Percentiles rank a stretch among this genome's conserved stretches.
These are phyloP conservation scores for Tympanoctomys barrerae DNA, from an alignment of 2,797 vertebrate genomes.

Conservation along the genomic window DNA sequence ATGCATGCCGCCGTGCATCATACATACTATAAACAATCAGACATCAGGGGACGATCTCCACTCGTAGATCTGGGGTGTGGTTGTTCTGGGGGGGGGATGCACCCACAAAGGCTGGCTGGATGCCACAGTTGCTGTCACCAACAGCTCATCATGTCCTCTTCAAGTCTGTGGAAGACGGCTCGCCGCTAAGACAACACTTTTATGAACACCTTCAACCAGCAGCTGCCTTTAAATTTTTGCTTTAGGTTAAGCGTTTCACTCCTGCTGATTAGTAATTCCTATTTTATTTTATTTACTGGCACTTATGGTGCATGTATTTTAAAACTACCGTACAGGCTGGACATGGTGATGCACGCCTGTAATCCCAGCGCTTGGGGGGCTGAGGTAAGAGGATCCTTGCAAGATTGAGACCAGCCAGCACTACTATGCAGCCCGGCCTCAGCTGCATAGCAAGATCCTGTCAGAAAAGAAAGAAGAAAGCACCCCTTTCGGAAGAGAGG, in stretches of 20 bases:
- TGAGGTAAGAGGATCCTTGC: too few relatives aligned
- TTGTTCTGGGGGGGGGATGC: rapidly evolving
- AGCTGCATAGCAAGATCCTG: too few relatives aligned
- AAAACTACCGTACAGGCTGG: too few relatives aligned
- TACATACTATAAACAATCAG: background rate
- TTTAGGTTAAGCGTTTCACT: slow-evolving; percentile 12
- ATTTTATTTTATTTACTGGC: background rate
- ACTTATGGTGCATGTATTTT: background rate
- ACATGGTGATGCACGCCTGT: too few relatives aligned
- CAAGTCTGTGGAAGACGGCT: background rate
- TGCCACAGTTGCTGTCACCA: background rate
- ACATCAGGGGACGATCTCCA: background rate
- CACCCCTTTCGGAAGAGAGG: background rate
- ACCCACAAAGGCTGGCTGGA: background rate
- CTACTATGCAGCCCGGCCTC: too few relatives aligned
- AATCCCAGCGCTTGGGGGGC: too few relatives aligned
- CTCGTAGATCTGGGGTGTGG: background rate
- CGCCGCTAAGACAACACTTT: background rate
- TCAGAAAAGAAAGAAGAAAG: background rate
- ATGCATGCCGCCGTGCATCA: too few relatives aligned
- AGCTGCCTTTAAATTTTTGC: background rate
- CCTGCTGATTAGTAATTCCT: slow-evolving; percentile 31
- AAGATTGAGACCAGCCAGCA: too few relatives aligned
- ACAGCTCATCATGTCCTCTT: background rate
- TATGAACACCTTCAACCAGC: background rate